Conservation (phyloP, 2,113 vertebrate genomes). For the Gambusia affinis region DNA sequence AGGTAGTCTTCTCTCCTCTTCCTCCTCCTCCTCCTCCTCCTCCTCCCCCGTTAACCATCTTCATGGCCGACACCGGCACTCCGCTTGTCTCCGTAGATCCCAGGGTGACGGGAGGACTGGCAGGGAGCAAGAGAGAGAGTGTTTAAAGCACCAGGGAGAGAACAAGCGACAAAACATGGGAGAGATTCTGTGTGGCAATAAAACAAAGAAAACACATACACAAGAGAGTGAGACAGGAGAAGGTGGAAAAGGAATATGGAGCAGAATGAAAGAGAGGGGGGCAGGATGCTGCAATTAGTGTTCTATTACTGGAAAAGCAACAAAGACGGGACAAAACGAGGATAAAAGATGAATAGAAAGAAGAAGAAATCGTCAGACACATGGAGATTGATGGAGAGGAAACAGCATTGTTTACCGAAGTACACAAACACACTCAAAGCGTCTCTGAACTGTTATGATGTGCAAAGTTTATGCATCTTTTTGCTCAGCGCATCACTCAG, state of each 20-base stretch:
- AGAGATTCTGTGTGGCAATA: conserved; percentile 5
- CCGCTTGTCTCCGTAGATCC: conserved; percentile 79
- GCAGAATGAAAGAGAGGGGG: conserved; percentile 32
- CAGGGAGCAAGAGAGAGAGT: conserved; percentile 14
- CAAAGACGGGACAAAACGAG: conserved; percentile 21
- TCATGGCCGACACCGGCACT: conserved; percentile 81
- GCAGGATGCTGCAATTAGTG: conserved; percentile 21
- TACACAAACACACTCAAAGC: conserved; percentile 11
- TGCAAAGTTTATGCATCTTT: conserved; percentile 33
- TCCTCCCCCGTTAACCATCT: conserved; percentile 91
- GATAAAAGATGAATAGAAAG: neutral
- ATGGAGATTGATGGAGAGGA: conserved; percentile 40
- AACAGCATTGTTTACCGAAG: conserved; percentile 47
- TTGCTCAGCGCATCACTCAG: neutral
- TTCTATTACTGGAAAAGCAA: conserved; percentile 21
- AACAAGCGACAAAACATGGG: conserved; percentile 11
- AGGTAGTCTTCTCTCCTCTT: conserved; percentile 92
- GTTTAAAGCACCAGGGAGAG: conserved; percentile 17
- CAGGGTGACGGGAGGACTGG: conserved; percentile 74
- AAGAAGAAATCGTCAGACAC: neutral
- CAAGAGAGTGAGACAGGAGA: conserved; percentile 30
- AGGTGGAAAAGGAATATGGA: conserved; percentile 49
- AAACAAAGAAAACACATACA: conserved; percentile 1
- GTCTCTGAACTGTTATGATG: conserved; percentile 18
- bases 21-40: conserved; percentile 58